Evolutionary conservation across 92 coral and sea anemone species (phyloP).

Genomic region (Phymanthus crucifer): DNA sequence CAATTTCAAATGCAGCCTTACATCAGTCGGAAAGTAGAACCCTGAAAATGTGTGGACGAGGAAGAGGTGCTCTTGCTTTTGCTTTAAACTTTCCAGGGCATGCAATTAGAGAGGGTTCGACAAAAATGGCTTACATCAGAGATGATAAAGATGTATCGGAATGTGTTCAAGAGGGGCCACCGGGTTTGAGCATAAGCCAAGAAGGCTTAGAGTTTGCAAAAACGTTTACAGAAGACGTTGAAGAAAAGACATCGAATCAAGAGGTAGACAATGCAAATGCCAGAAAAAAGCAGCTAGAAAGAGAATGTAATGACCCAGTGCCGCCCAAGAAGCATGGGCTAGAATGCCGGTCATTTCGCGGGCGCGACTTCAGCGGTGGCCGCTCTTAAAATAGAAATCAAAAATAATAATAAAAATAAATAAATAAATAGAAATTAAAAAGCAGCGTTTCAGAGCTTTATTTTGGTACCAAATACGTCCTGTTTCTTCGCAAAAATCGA

Average conservation of each 20-base stretch:
- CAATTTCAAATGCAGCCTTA: neutral
- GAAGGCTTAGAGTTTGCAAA: constrained; percentile 31
- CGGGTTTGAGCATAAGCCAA: constrained; percentile 28
- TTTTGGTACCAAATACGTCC: no score
- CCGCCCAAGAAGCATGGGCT: neutral
- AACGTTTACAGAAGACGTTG: neutral
- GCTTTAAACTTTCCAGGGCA: neutral
- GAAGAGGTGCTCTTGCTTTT: constrained; percentile 17
- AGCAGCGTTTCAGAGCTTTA: no score
- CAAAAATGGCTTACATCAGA: neutral
- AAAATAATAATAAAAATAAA: no score
- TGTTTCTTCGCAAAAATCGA: no score
- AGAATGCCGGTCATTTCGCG: no score
- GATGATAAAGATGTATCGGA: neutral
- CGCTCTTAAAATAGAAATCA: no score
- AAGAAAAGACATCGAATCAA: neutral
- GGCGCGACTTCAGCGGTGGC: no score
- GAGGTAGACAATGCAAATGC: neutral
- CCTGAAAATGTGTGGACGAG: constrained; percentile 7
- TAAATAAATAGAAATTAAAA: no score
- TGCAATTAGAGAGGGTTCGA: neutral
- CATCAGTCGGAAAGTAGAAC: neutral
- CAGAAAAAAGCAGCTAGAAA: neutral
- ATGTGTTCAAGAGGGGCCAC: neutral
- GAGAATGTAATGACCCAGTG: neutral